Base-by-base conservation (phyloP, 1,140 invertebrate genomes). In the Calliopsis andreniformis region DNA sequence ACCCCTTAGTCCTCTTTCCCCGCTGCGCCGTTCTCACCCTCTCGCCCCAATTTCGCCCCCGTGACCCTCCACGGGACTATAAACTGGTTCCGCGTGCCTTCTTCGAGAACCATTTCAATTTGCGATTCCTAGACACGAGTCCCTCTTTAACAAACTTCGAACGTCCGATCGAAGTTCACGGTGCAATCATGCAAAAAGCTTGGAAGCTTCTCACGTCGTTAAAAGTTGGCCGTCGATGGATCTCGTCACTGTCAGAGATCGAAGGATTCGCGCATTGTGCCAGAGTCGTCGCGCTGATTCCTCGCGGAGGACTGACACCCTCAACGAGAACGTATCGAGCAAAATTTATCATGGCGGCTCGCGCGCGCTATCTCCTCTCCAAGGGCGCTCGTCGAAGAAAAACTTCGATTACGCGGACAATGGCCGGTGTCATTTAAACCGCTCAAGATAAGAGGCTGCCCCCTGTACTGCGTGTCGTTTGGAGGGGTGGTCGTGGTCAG, bases 401-500 rank as follows among this genome's bases (percentile, higher is more conserved):
- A 42, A 39, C 32, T 68, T 55, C 49, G 23, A 68, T 68, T 55
- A 39, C 32, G 18, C 5, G 64, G 3, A 68, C 35, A 68, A 68
- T 42, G 64, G n/a, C 10, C 0, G 49, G 23, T 42, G 32, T 68
- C 49, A 53, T 68, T 56, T 55, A 39, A 28, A 39, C 32, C 23
- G 32, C 16, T 20, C 49, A 12, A 16, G 32, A 20, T 68, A 68
- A 30, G 49, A 28, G 32, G 1, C n/a, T 45, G 8, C 3, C n/a
- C 32, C 32, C 56, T 39, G 32, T 59, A 14, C 32, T 20, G 39
- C 56, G 56, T 20, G 0, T 69, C n/a, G 53, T 23, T 12, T 14
- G 14, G 25, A 16, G 53, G 62, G 45, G 43, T 76, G 55, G 43
- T 76, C 53, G 63, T 25, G 64, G 59, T 43, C 43, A 32, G 39